Evolutionary conservation across 2,113 vertebrate genomes (phyloP), one percentile per base, ranked within the genome.

Genomic region (Orycteropus afer): DNA sequence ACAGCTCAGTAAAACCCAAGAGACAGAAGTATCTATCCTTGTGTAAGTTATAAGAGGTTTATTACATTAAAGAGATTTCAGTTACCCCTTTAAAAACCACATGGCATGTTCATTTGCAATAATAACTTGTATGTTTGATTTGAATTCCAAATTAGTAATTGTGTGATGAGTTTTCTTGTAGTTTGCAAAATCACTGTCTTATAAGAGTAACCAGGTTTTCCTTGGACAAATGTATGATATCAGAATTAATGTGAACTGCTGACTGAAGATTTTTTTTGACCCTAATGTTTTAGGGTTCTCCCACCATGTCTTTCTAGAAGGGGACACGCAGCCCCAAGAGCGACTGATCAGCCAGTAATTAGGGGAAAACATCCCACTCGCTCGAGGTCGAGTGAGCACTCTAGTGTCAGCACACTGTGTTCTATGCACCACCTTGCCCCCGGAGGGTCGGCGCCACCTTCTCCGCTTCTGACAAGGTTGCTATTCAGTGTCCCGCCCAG

Each of bases 271-370:
- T 96, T 98, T 98, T 98, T 98, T 97, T 98, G 97, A 95, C 97
- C 97, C 97, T 98, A 96, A 96, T 98, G 96, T 98, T 98, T 98
- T 98, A 98, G 98, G 98, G 98, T 97, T 97, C 97, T 98, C 95
- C 97, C 96, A 93, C 97, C 97, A 94, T 97, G 97, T 97, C 96
- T 98, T 97, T 98, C 97, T 98, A 98, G 98, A 98, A 98, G 98
- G 98, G 98, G 96, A 97, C 94, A 98, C 97, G 97, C 97, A 98
- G 77, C 97, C 98, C 98, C 97, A 97, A 91, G 96, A 98, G 88
- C 96, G 1, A 77, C 93, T 98, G 98, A 98, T 97, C 97, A 98
- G 49, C 93, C 98, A 98, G 95, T 97, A 91, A 29, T 97, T 98
- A 97, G 98, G 98, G 98, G 98, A 78, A 98, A 98, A 7, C 98